These are phyloP conservation scores for Macrophya alboannulata DNA, from an alignment of 2,888 invertebrate species.

Conservation along the genomic window DNA sequence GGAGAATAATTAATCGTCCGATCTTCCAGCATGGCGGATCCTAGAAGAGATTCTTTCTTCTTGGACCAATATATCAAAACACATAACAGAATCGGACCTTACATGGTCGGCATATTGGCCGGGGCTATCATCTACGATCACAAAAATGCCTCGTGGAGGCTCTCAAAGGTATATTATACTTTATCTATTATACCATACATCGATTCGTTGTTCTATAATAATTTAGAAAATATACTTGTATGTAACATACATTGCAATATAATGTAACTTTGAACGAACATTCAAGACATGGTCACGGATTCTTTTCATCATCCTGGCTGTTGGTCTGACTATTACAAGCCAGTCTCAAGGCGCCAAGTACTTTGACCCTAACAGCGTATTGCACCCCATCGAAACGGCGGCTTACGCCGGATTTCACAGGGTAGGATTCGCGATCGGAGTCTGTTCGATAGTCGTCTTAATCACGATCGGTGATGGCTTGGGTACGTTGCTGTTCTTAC, in stretches of 20 bases:
- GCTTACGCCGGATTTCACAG: slow-evolving; percentile 70
- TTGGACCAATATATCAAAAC: slow-evolving; percentile 66
- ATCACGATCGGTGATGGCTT: slow-evolving; percentile 71
- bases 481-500: slow-evolving; percentile 62
- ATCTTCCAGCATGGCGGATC: slow-evolving; percentile 60
- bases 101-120: slow-evolving; percentile 69
- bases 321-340: slow-evolving; percentile 62
- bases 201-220: not conserved
- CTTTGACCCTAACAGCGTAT: slow-evolving; percentile 66
- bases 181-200: not conserved
- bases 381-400: slow-evolving; percentile 65
- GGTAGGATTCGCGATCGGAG: slow-evolving; percentile 66
- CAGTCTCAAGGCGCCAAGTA: slow-evolving; percentile 65
- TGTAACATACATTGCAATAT: not conserved
- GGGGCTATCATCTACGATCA: slow-evolving; percentile 70
- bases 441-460: slow-evolving; percentile 65
- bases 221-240: not conserved
- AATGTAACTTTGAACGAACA: slow-evolving; percentile 3
- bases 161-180: slow-evolving; percentile 66
- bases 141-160: slow-evolving; percentile 64
- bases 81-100: slow-evolving; percentile 68
- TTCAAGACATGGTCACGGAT: slow-evolving; percentile 65
- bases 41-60: slow-evolving; percentile 66
- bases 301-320: slow-evolving; percentile 65
- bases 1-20: not conserved